A percentile compares a stretch with the other conserved stretches of the same genome.
phyloP scores from a whole-genome alignment of 2,888 invertebrate species.

The Mystacides longicornis region DNA sequence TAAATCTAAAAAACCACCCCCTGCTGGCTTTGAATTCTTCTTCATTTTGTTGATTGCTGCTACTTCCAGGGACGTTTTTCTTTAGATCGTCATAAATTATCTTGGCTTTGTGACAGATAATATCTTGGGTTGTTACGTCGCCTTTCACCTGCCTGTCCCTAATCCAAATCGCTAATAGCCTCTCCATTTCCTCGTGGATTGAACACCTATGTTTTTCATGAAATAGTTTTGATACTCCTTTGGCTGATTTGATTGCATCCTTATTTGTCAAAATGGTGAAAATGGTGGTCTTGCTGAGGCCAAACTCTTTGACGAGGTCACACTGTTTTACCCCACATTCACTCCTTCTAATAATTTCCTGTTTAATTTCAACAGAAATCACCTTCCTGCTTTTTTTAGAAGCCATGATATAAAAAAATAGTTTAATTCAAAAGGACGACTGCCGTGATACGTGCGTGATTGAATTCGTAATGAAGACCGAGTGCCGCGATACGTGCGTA shows the following conservation, averaged over 20 bases:
- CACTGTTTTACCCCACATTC: slow-evolving; percentile 14
- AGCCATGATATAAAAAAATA: slow-evolving; percentile 9
- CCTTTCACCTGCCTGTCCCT: slow-evolving; percentile 25
- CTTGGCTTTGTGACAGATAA: slow-evolving; percentile 21
- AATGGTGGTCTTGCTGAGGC: slow-evolving; percentile 20
- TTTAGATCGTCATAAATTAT: slow-evolving; percentile 22
- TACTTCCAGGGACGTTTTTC: slow-evolving; percentile 22
- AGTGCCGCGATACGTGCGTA: too few species aligned
- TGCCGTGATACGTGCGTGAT: too few species aligned
- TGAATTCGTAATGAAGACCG: too few species aligned
- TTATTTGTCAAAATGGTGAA: slow-evolving; percentile 20
- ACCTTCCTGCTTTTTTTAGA: slow-evolving; percentile 21
- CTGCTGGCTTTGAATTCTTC: slow-evolving; percentile 21
- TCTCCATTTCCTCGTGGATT: slow-evolving; percentile 23
- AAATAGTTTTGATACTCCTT: slow-evolving; percentile 18
- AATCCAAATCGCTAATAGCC: slow-evolving; percentile 21
- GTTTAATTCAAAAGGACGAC: slow-evolving; percentile 2
- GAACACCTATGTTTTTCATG: slow-evolving; percentile 21
- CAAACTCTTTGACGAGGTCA: slow-evolving; percentile 21
- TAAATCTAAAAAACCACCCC: slow-evolving; percentile 24
- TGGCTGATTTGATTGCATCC: slow-evolving; percentile 19
- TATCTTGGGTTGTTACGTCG: slow-evolving; percentile 24
- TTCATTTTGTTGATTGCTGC: slow-evolving; percentile 22
- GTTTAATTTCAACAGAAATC: slow-evolving; percentile 21
- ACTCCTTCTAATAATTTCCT: slow-evolving; percentile 16